Evolutionary conservation across 1,140 invertebrate genomes (phyloP), one percentile per base, ranked within the genome.

Genomic region (Heterodera schachtii): DNA sequence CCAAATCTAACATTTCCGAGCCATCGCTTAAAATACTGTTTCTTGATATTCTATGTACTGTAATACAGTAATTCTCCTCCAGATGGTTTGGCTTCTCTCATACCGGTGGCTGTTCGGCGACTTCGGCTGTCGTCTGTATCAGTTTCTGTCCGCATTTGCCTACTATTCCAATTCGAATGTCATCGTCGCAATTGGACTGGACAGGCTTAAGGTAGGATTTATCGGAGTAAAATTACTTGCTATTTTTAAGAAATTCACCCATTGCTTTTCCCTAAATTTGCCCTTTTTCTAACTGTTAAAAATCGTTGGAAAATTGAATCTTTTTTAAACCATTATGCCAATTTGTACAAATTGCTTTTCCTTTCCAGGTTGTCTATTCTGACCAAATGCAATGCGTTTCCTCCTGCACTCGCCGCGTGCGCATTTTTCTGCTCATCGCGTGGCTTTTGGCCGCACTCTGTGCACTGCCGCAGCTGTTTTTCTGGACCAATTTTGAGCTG

Each of bases 101-200:
- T 88, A 86, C 73, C 76, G 84, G 19, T 88, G 87, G 87, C 78
- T 73, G 47, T 87, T 86, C 64, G 87, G 87, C n/a, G 78, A 78
- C 31, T 46, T 70, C 31, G 84, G 86, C 6, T 88, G 87, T 75
- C 87, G 87, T 52, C 11, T 83, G 13, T 88, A 89, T 75, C 82
- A 89, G 49, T 89, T 87, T 66, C 57, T 86, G 3, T 89, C 87
- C 1, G 84, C 87, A n/a, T 86, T 88, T 49, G 85, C 83, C n/a
- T 88, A 88, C 60, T 88, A 89, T 57, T 75, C 82, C 3, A 89
- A 87, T 52, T 86, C 82, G 11, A 88, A 88, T 80, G 79, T 89
- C n/a, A 73, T 88, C 31, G 87, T 89, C 13, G 78, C 76, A 4
- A 89, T 88, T 64, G 87, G 86, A 19, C n/a, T 88, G 31, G 87